Evolutionary conservation across 2,797 vertebrate genomes (phyloP).

Genomic region (Erethizon dorsatum): DNA sequence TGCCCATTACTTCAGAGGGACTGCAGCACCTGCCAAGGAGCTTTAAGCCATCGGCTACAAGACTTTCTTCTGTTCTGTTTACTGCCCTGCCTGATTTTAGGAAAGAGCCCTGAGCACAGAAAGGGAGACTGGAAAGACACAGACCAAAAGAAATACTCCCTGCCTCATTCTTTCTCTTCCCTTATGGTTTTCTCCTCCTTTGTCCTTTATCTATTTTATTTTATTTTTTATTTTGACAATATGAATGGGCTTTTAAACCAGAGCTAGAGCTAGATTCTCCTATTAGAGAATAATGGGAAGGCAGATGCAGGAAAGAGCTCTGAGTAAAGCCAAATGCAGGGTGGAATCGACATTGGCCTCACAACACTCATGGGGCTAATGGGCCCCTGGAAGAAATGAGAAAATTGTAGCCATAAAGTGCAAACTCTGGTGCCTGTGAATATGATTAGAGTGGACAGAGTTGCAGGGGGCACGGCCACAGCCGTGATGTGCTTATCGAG

Average conservation of each 20-base stretch:
- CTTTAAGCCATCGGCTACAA: neutral
- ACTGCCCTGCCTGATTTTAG: slow-evolving; percentile 10
- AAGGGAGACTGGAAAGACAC: slow-evolving; percentile 47
- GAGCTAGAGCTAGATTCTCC: slow-evolving; percentile 55
- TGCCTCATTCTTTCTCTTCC: neutral
- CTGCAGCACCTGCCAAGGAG: neutral
- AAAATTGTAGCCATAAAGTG: slow-evolving; percentile 78
- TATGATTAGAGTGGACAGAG: slow-evolving; percentile 74
- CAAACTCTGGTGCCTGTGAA: slow-evolving; percentile 71
- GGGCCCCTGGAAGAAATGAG: slow-evolving; percentile 80
- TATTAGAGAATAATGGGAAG: slow-evolving; percentile 75
- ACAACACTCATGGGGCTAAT: slow-evolving; percentile 63
- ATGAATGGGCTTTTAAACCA: slow-evolving; percentile 61
- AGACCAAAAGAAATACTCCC: neutral
- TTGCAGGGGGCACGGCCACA: neutral
- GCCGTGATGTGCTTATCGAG: neutral
- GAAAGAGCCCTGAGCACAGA: slow-evolving; percentile 6
- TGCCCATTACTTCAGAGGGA: neutral
- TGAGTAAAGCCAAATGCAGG: slow-evolving; percentile 55
- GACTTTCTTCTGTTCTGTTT: neutral
- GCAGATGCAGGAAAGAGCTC: slow-evolving; percentile 67
- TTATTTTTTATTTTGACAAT: slow-evolving; percentile 69
- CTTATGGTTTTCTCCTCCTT: slow-evolving; percentile 26
- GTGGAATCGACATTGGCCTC: slow-evolving; percentile 70
- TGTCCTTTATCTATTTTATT: neutral